Evolutionary conservation across 1,140 invertebrate genomes (phyloP), one percentile per base, ranked within the genome.

Genomic region (Achroia grisella): DNA sequence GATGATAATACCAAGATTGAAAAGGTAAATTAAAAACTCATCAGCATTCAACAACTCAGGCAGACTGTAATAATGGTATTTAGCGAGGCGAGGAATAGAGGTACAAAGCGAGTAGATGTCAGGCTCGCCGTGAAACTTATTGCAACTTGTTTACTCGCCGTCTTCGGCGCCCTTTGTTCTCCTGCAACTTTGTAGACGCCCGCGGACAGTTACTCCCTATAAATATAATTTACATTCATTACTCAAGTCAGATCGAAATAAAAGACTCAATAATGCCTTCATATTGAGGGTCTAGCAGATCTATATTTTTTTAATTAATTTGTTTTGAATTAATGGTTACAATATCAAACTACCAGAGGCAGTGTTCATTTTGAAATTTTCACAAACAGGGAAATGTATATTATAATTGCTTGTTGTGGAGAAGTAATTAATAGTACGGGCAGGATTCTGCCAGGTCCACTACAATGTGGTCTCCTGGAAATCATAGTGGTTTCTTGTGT

Each of bases 211-310:
- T 64, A 69, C 59, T 64, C 65, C 62, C 60, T 69, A 65, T 73
- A 72, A 73, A 74, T 70, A 71, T 59, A 76, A 73, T 75, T 75
- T 75, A 68, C 71, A 75, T 78, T 75, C 46, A 68, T 72, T 67
- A 69, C 44, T 57, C 49, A 57, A 60, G 44, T 39, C 35, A 48
- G 31, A 11, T 44, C 48, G 37, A 48, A 54, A 52, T 56, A 53
- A 58, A 56, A 54, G 44, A 32, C 46, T 51, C 29, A 43, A 46
- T 47, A 48, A 42, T 52, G 49, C 10, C 4, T 10, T 29, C 28
- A 10, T 29, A 29, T n/a, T n/a, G n/a, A n/a, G n/a, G n/a, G n/a
- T n/a, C n/a, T n/a, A n/a, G n/a, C n/a, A n/a, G n/a, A n/a, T n/a
- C n/a, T n/a, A n/a, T n/a, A n/a, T n/a, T n/a, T n/a, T n/a, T n/a